Evolutionary conservation across 2,797 vertebrate genomes (phyloP).

Genomic region (Valencia hispanica): DNA sequence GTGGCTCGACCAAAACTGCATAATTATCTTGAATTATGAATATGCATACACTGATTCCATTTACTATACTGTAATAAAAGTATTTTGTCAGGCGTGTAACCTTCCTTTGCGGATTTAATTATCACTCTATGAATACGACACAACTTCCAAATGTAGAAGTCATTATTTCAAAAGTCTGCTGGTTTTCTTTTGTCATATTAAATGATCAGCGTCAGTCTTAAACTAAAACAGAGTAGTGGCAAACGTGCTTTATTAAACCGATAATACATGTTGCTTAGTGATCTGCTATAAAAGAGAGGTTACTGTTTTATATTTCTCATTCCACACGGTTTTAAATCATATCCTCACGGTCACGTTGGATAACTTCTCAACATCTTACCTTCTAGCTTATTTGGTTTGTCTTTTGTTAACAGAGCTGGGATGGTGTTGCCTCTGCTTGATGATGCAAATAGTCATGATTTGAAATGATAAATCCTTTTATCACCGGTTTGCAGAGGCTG

Average conservation of each 20-base stretch:
- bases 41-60: background rate
- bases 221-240: background rate
- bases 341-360: background rate
- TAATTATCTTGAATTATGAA: background rate
- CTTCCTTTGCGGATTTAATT: no score
- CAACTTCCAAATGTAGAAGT: background rate
- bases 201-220: background rate
- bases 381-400: background rate
- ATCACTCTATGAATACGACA: background rate
- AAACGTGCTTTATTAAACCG: background rate
- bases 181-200: background rate
- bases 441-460: background rate
- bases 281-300: background rate
- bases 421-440: background rate
- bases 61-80: background rate
- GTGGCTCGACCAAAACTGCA: background rate
- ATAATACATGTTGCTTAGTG: background rate
- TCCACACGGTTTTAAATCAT: background rate
- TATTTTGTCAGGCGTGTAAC: background rate
- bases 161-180: background rate
- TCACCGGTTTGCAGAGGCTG: conserved; percentile 7
- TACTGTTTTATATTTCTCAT: background rate
- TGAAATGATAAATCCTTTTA: conserved; percentile 5
- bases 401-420: background rate
- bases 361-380: background rate